Evolutionary conservation across 2,888 invertebrate species (phyloP), one percentile per base, ranked within the genome.

Genomic region (Euclidia mi): DNA sequence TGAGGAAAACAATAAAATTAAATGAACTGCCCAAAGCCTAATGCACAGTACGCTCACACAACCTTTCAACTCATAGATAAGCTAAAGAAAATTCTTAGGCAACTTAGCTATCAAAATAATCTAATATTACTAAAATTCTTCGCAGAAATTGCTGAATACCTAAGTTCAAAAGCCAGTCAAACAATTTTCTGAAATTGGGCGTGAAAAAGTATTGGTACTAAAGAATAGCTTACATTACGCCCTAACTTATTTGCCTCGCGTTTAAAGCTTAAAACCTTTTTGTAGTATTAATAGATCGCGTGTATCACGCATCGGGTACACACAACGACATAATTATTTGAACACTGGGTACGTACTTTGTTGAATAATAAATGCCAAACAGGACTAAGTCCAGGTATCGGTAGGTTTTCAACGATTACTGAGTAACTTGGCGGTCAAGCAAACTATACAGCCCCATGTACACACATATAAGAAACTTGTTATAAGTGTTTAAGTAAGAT

Each of bases 241-340:
- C 34, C 28, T 49, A 34, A 35, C 52, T 50, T 60, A 55, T 55
- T 55, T 69, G 42, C 58, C 48, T 40, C 41, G 25, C 49, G 43
- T 44, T 35, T 55, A 56, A 51, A 45, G 43, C 44, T 58, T 51
- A 32, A 61, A 65, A 65, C 51, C 55, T 57, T 67, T 74, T 66
- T 61, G 55, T 55, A 14, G 53, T 74, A 74, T 57, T 65, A 65
- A 70, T 58, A 74, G 64, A 57, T 74, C 67, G 74, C 74, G 74
- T 74, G 74, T 52, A 57, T 67, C 74, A 74, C 74, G 74, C 76
- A 52, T 47, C 34, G 41, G 40, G 59, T 58, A 60, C 65, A 63
- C 50, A 63, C 51, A 56, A 71, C 63, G 57, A 62, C 57, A 59
- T 71, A 59, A 71, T 75, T 64, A 71, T 64, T 61, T 41, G 46